phyloP scores from a whole-genome alignment of 2,113 vertebrate species.

The Siphamia tubifer region DNA sequence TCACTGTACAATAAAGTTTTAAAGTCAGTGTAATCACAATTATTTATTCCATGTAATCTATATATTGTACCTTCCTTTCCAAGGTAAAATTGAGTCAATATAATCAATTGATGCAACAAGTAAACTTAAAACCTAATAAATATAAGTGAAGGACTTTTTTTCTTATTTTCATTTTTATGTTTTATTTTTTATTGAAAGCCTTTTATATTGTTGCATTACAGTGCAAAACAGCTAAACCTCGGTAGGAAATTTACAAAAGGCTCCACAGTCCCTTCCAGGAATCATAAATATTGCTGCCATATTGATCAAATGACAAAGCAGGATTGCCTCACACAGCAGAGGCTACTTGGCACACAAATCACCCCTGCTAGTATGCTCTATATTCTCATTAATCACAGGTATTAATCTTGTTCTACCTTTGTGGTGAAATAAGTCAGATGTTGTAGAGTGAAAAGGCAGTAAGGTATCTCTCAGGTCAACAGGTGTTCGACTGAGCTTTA shows the following conservation, averaged over 20 bases:
- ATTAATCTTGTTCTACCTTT: neutral
- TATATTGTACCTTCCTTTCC: too few relatives aligned
- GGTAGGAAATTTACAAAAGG: conserved; percentile 33
- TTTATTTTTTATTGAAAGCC: neutral
- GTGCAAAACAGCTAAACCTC: conserved; percentile 11
- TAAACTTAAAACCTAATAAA: too few relatives aligned
- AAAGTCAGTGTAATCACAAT: too few relatives aligned
- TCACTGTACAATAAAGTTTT: too few relatives aligned
- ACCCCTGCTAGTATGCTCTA: conserved; percentile 2
- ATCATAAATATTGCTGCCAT: conserved; percentile 62
- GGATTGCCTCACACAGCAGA: conserved; percentile 49
- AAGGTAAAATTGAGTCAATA: too few relatives aligned
- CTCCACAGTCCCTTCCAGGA: conserved; percentile 49
- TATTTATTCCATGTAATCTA: too few relatives aligned
- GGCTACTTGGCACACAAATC: conserved; percentile 36
- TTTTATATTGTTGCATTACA: conserved; percentile 28
- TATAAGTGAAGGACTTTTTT: too few relatives aligned
- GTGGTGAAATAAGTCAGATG: neutral
- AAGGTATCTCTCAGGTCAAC: conserved; percentile 39
- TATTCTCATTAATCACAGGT: conserved; percentile 8
- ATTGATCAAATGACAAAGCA: conserved; percentile 68
- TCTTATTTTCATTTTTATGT: too few relatives aligned
- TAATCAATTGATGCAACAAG: too few relatives aligned
- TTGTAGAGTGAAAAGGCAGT: neutral
- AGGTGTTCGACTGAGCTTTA: conserved; percentile 49